Conservation (phyloP, 2,888 invertebrate genomes). For the Oconnorella tubifera region DNA sequence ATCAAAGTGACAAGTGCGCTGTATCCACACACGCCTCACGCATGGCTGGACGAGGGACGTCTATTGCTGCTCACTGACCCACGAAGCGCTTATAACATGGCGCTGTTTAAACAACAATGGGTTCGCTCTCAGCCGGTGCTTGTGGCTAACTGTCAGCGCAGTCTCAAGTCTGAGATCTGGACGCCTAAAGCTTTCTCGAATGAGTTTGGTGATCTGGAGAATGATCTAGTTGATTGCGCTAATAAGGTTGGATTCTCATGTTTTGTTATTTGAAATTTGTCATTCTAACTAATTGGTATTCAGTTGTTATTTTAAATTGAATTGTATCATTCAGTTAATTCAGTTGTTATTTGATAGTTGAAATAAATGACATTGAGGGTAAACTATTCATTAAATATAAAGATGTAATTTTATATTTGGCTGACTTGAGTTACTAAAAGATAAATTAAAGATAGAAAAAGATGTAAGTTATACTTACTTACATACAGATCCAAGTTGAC, state of each 20-base stretch:
- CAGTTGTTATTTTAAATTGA: too few relatives aligned
- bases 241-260: slow-evolving; percentile 71
- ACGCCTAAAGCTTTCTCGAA: slow-evolving; percentile 82
- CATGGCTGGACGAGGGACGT: slow-evolving; percentile 90
- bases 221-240: slow-evolving; percentile 88
- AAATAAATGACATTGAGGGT: too few relatives aligned
- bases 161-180: slow-evolving; percentile 77
- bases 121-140: slow-evolving; percentile 69
- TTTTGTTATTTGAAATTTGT: too few relatives aligned
- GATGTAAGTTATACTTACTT: too few relatives aligned
- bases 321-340: too few relatives aligned
- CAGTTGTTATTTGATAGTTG: too few relatives aligned
- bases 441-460: too few relatives aligned
- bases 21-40: slow-evolving; percentile 68
- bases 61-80: slow-evolving; percentile 80
- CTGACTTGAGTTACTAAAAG: too few relatives aligned
- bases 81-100: slow-evolving; percentile 63
- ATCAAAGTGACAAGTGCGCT: background rate
- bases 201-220: slow-evolving; percentile 84
- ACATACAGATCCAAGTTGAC: too few relatives aligned
- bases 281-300: too few relatives aligned
- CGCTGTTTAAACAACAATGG: slow-evolving; percentile 55
- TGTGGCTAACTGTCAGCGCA: slow-evolving; percentile 79
- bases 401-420: too few relatives aligned
- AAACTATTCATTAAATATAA: too few relatives aligned